phyloP scores from a whole-genome alignment of 1,140 invertebrate genomes.

The Zaprionus capensis region DNA sequence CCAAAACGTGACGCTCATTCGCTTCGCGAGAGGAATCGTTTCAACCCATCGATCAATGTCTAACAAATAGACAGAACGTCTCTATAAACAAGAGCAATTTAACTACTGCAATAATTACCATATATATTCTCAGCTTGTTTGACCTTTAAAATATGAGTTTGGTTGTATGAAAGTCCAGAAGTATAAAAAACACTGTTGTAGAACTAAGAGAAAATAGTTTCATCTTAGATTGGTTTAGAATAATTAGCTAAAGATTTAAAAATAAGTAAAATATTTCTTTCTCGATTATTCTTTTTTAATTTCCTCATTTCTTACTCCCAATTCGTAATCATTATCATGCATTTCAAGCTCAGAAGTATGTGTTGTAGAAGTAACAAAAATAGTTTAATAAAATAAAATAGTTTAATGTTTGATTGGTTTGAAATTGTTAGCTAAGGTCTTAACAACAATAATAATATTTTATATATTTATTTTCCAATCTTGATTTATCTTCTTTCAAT shows the following conservation, averaged over 20 bases:
- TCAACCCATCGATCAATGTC: slow-evolving; percentile 8
- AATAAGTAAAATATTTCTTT: neutral
- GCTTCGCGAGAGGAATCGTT: neutral
- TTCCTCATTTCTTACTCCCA: neutral
- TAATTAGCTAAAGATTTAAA: too few species aligned
- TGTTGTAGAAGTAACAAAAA: too few species aligned
- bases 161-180: neutral
- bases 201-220: neutral
- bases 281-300: neutral
- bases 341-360: too few species aligned
- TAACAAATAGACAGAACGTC: neutral
- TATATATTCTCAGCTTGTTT: neutral
- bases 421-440: too few species aligned
- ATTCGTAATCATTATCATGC: too few species aligned
- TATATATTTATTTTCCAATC: too few species aligned
- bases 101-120: neutral
- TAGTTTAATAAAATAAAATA: too few species aligned
- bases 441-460: too few species aligned
- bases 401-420: too few species aligned
- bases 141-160: neutral
- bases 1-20: slow-evolving; percentile 10
- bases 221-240: neutral
- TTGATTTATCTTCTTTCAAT: too few species aligned
- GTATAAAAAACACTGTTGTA: neutral
- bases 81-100: neutral